Conservation (phyloP, 1,140 invertebrate genomes). For the Drosophila obscura region DNA sequence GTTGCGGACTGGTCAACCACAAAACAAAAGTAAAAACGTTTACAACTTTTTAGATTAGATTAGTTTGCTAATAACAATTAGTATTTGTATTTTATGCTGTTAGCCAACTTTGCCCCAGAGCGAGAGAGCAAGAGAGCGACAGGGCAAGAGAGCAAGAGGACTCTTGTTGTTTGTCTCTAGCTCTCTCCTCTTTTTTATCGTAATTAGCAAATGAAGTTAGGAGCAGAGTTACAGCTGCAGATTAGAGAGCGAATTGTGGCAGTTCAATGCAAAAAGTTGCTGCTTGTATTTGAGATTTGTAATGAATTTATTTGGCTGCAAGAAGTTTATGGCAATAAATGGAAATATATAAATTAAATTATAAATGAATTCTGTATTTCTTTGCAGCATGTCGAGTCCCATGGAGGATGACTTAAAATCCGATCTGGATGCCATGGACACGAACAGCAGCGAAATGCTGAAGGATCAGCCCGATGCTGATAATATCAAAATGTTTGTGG, state of each 20-base stretch:
- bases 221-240: neutral
- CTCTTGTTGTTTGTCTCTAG: conserved; percentile 14
- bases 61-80: conserved; percentile 84
- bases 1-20: conserved; percentile 50
- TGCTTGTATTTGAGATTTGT: conserved; percentile 2
- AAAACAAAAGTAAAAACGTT: conserved; percentile 80
- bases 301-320: conserved; percentile 12
- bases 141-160: neutral
- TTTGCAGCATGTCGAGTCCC: conserved; percentile 39
- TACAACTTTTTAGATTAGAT: conserved; percentile 84
- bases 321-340: neutral
- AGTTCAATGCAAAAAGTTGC: conserved; percentile 45
- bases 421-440: conserved; percentile 44
- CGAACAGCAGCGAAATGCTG: conserved; percentile 29
- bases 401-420: conserved; percentile 37
- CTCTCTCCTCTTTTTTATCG: conserved; percentile 62
- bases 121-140: neutral
- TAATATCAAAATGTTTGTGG: conserved; percentile 99
- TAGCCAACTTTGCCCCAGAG: conserved; percentile 44
- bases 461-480: conserved; percentile 95
- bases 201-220: conserved; percentile 81
- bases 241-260: neutral
- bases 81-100: conserved; percentile 82
- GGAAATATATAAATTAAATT: neutral
- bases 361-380: neutral